A percentile compares a stretch with the other conserved stretches of the same genome.
Conservation (phyloP, 2,797 vertebrate species). For the Platalea minor region DNA sequence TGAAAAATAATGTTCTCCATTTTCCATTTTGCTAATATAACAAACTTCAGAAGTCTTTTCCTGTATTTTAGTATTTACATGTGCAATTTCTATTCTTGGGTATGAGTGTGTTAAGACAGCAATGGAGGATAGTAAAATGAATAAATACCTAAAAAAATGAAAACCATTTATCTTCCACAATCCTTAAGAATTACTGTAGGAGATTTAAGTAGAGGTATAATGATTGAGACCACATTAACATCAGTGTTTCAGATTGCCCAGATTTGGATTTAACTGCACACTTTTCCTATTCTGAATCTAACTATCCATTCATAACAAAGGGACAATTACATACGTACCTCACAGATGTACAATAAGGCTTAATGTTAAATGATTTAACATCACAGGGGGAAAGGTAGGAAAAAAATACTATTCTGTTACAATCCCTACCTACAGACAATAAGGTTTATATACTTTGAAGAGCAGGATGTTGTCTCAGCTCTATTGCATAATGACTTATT, state of each 20-base stretch:
- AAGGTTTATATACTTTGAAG: background rate
- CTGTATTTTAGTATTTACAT: background rate
- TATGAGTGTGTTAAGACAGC: background rate
- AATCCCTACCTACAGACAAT: background rate
- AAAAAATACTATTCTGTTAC: background rate
- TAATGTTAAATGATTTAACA: constrained; percentile 2
- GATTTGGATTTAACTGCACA: constrained; percentile 18
- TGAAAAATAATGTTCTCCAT: constrained; percentile 17
- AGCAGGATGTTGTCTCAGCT: background rate
- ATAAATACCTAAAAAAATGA: constrained; percentile 7
- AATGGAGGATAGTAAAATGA: background rate
- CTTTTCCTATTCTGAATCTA: background rate
- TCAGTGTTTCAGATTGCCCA: background rate
- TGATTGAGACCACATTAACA: constrained; percentile 5
- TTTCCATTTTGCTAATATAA: background rate
- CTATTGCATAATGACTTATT: background rate
- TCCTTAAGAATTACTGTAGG: background rate
- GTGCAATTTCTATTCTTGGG: background rate
- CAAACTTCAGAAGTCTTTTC: background rate
- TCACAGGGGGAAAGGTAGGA: background rate
- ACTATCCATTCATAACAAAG: background rate
- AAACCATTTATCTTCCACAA: background rate
- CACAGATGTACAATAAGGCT: background rate
- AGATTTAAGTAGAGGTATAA: constrained; percentile 2
- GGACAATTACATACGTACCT: background rate